Percentiles rank a stretch among this genome's conserved stretches.
Evolutionary conservation across 1,140 invertebrate genomes (phyloP).

Genomic region (Pogonomyrmex californicus): DNA sequence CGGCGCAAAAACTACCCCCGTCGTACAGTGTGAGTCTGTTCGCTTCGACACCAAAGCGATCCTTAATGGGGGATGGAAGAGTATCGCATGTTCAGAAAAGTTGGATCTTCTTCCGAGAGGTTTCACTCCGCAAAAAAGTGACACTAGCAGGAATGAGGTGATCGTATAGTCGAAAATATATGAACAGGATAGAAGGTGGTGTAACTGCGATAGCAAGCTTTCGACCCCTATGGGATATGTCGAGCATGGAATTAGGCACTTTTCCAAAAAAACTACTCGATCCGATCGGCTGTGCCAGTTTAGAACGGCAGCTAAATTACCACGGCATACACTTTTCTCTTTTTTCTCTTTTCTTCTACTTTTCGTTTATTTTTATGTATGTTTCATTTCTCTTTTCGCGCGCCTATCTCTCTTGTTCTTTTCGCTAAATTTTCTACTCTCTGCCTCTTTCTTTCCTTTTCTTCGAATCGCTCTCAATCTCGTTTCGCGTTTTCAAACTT

Average conservation of each 20-base stretch:
- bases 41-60: background rate
- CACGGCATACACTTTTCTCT: constrained; percentile 8
- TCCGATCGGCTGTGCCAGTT: constrained; percentile 61
- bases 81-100: constrained; percentile 36
- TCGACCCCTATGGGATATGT: constrained; percentile 52
- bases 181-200: constrained; percentile 21
- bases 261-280: constrained; percentile 75
- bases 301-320: constrained; percentile 72
- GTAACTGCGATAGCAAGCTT: background rate
- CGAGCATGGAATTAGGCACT: constrained; percentile 74
- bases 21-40: background rate
- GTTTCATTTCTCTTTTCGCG: background rate
- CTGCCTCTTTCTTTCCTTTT: background rate
- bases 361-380: background rate
- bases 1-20: background rate
- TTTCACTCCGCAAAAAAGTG: constrained; percentile 11
- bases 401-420: background rate
- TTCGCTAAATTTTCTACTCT: background rate
- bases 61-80: constrained; percentile 10
- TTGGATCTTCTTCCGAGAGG: constrained; percentile 21
- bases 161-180: background rate
- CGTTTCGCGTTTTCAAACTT: constrained; percentile 25
- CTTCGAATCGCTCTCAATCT: background rate
- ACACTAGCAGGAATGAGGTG: background rate
- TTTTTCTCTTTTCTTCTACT: background rate